Base-by-base conservation (phyloP, 2,888 invertebrate species). In the Oxytorus armatus region DNA sequence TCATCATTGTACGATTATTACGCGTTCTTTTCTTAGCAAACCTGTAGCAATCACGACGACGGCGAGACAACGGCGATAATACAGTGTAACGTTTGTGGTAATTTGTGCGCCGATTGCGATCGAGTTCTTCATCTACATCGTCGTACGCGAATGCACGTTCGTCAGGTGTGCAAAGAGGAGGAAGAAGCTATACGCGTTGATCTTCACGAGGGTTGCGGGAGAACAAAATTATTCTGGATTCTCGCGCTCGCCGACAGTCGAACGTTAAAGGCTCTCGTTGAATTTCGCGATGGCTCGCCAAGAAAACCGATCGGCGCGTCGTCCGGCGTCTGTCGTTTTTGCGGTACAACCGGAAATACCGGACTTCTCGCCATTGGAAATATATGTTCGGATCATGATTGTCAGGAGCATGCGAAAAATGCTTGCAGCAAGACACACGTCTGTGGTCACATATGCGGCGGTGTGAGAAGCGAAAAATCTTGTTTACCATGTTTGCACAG, bases 41-140 rank as follows among this genome's bases (percentile, higher is more conserved):
- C 96, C 82, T 99, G 99, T 92, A 95, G 95, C 65, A 99, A 99
- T 92, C 99, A 99, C 92, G 99, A 99, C 90, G 99, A 99, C 90
- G 97, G 97, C 0, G 95, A 96, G 89, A 99, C 98, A 0, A 94
- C 95, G 11, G 99, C 98, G 0, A 97, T 98, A 79, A 96, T 99
- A 79, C 97, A 98, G 86, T 99, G 99, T 91, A 96, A 95, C 85
- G 94, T 94, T 5, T 99, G 99, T 90, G 98, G 98, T 18, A 96
- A 98, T 81, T 93, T 99, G 36, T 99, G 99, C 92, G 96, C 96
- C 0, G 99, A 99, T 90, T 99, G 99, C 92, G 99, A 99, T 92
- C 94, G 98, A 69, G 97, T 98, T 90, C 93, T 99, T 78, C 99
- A 99, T 92, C 94, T 99, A 70, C 98, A 97, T 90, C 94, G 98